Evolutionary conservation across 2,113 vertebrate species (phyloP), one percentile per base, ranked within the genome.

Genomic region (Maccullochella peelii): DNA sequence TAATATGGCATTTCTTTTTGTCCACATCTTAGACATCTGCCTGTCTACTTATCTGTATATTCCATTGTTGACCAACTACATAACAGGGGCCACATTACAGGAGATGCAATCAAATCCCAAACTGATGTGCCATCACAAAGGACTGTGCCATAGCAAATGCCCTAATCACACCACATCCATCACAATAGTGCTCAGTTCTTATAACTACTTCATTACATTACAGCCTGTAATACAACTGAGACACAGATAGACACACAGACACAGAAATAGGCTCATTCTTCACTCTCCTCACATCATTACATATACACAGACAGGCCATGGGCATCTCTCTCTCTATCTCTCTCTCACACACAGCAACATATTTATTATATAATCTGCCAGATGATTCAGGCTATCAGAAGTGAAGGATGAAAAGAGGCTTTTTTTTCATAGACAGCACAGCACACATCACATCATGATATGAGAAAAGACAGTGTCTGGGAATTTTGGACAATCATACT

Each of bases 301-400:
- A 69, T 67, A 33, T 59, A 82, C 66, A 80, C 80, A 83, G 74
- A 86, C 50, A 57, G 49, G 63, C 78, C 83, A 79, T 73, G 84
- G 50, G 77, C 58, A 82, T 76, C 62, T 75, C 83, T 77, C 52
- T 79, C 77, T 47, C 72, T 59, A 67, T 30, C 57, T 38, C 61
- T 85, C 49, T 62, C 71, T 82, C 70, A 76, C 50, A 68, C 69
- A 84, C 85, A 86, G 82, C 74, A 88, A 87, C 65, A 89, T 81
- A 75, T 78, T 73, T 79, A 84, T 91, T 90, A 88, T 68, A 89
- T 91, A 91, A 93, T 87, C 79, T 63, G 52, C 40, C 82, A 87
- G 86, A 89, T 89, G 88, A 92, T 85, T 89, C 85, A 74, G 76
- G 83, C 69, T 79, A 55, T 70, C 73, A 79, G 74, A 62, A 73